Conservation (phyloP, 2,113 vertebrate species). For the Climacteris rufus region DNA sequence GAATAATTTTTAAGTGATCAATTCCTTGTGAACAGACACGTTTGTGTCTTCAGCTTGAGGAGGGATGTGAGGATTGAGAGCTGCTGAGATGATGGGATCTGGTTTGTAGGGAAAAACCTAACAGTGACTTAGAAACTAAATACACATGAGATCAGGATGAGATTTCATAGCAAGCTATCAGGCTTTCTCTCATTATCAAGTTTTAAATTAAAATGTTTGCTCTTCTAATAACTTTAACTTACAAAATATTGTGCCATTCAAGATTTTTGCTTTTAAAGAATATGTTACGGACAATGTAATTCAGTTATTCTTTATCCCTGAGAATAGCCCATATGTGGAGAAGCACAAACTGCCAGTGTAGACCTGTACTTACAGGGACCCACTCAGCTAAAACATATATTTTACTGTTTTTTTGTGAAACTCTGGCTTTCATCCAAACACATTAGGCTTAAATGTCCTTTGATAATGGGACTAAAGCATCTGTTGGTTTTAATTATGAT, state of each 20-base stretch:
- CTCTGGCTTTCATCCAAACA: neutral
- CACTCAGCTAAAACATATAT: neutral
- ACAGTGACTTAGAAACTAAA: neutral
- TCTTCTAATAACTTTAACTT: neutral
- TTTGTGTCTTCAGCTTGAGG: neutral
- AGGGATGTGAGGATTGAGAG: neutral
- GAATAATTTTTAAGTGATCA: neutral
- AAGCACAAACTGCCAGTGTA: neutral
- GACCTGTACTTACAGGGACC: neutral
- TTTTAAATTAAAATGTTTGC: neutral
- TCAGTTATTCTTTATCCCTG: neutral
- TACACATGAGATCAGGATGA: neutral
- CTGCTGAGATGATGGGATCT: neutral
- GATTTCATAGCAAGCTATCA: neutral
- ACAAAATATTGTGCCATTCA: neutral
- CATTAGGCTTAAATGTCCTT: neutral
- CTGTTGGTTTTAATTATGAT: neutral
- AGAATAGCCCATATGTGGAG: neutral
- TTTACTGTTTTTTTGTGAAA: neutral
- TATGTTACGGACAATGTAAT: neutral
- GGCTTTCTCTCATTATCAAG: neutral
- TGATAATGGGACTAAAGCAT: neutral
- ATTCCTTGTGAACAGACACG: fast-evolving
- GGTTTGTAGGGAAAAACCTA: neutral
- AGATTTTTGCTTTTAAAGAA: neutral